Percentiles rank a stretch among this genome's conserved stretches.
Conservation (phyloP, 2,113 vertebrate genomes). For the Mystacornis crossleyi region DNA sequence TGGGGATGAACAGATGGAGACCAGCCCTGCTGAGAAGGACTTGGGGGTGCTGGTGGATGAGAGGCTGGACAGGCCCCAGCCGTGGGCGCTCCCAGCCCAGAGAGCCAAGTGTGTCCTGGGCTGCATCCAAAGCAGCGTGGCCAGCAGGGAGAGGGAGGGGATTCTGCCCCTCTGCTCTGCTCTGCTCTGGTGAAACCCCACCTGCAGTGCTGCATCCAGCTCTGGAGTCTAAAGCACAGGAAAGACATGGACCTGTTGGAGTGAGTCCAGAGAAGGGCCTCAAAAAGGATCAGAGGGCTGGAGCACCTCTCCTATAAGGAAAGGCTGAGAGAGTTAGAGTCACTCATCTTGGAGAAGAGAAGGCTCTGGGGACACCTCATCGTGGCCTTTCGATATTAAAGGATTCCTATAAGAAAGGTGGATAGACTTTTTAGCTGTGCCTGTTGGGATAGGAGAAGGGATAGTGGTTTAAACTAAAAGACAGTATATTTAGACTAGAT, state of each 20-base stretch:
- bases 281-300: fast-evolving
- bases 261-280: fast-evolving
- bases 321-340: not conserved
- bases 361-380: not conserved
- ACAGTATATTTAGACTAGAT: not conserved
- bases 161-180: not conserved
- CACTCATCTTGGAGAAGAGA: not conserved
- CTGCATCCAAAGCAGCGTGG: not conserved
- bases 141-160: not conserved
- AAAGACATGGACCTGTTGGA: not conserved
- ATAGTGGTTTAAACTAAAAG: not conserved
- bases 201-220: not conserved
- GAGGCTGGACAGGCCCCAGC: not conserved
- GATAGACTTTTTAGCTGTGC: too few relatives aligned
- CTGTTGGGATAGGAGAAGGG: not conserved
- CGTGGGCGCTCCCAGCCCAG: not conserved
- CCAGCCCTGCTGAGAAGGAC: fast-evolving
- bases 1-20: fast-evolving
- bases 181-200: not conserved
- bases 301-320: not conserved
- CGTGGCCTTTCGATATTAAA: not conserved
- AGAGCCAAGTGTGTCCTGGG: not conserved
- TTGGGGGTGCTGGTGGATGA: fast-evolving
- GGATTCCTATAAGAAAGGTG: not conserved
- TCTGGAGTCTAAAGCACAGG: not conserved